Evolutionary conservation across 2,888 invertebrate genomes (phyloP).

Genomic region (Tetropium fuscum): DNA sequence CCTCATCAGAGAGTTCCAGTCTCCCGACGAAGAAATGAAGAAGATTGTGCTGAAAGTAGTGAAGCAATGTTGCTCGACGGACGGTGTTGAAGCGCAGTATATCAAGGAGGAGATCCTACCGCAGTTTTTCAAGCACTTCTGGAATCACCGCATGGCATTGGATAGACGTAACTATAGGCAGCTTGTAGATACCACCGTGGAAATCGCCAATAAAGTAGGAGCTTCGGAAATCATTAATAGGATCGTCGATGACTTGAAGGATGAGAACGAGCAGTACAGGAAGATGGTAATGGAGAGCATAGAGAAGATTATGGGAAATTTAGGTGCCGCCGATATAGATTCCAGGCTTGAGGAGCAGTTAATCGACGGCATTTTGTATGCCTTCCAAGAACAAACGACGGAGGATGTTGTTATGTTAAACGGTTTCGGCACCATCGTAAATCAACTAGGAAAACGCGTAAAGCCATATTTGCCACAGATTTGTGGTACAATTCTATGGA

Average conservation of each 20-base stretch:
- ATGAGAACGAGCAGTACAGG: slow-evolving; percentile 99
- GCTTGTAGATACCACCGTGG: slow-evolving; percentile 99
- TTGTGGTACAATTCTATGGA: slow-evolving; percentile 99
- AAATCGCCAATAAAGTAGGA: slow-evolving; percentile 99
- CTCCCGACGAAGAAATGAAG: slow-evolving; percentile 99
- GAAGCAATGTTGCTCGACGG: slow-evolving; percentile 99
- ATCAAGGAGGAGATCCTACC: slow-evolving; percentile 99
- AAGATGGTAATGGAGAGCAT: slow-evolving; percentile 99
- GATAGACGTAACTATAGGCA: slow-evolving; percentile 98
- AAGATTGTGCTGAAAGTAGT: slow-evolving; percentile 99
- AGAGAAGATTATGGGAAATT: slow-evolving; percentile 97
- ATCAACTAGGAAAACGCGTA: slow-evolving; percentile 95
- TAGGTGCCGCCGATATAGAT: slow-evolving; percentile 98
- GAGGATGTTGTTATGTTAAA: slow-evolving; percentile 99
- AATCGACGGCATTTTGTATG: slow-evolving; percentile 98
- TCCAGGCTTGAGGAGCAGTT: slow-evolving; percentile 98
- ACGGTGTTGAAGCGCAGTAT: slow-evolving; percentile 99
- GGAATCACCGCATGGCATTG: slow-evolving; percentile 99
- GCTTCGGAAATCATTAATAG: slow-evolving; percentile 98
- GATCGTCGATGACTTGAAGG: slow-evolving; percentile 98
- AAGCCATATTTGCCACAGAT: slow-evolving; percentile 99
- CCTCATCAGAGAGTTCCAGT: slow-evolving; percentile 98
- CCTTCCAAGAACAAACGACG: slow-evolving; percentile 99
- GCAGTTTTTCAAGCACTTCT: slow-evolving; percentile 99
- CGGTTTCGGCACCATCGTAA: slow-evolving; percentile 99